These are phyloP conservation scores for Mylabris phalerata DNA, from an alignment of 1,140 invertebrate species.

Conservation along the genomic window DNA sequence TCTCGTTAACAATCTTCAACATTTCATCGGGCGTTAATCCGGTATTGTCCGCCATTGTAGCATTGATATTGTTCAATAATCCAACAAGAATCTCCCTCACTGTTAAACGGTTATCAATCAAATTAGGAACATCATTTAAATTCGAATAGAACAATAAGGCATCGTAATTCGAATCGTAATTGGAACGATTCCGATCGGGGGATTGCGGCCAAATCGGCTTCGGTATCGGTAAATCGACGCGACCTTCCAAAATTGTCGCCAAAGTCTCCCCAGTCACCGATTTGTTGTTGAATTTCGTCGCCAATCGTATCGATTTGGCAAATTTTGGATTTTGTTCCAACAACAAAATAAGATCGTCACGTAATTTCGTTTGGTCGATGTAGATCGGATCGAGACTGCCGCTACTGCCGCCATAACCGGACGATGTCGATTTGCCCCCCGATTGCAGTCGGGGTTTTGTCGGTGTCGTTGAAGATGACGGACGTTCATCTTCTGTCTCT, in stretches of 20 bases:
- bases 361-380: conserved; percentile 21
- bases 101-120: conserved; percentile 20
- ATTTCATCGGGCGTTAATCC: conserved; percentile 42
- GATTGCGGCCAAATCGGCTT: conserved; percentile 38
- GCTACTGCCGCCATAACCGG: conserved; percentile 37
- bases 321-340: conserved; percentile 37
- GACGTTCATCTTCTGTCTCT: neutral
- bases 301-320: conserved; percentile 35
- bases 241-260: conserved; percentile 40
- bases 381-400: conserved; percentile 25
- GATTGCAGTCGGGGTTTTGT: neutral
- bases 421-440: conserved; percentile 33
- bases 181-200: conserved; percentile 1
- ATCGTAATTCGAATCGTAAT: conserved; percentile 36
- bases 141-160: conserved; percentile 37
- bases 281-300: conserved; percentile 15
- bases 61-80: conserved; percentile 43
- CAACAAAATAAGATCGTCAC: conserved; percentile 27
- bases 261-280: conserved; percentile 35
- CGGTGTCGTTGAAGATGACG: conserved; percentile 10
- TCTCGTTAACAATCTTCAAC: conserved; percentile 41
- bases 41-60: conserved; percentile 42
- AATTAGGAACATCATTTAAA: conserved; percentile 22
- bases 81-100: conserved; percentile 43
- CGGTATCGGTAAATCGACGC: conserved; percentile 36